Evolutionary conservation across 2,797 vertebrate species (phyloP), one percentile per base, ranked within the genome.

Genomic region (Silurus lanzhouensis): DNA sequence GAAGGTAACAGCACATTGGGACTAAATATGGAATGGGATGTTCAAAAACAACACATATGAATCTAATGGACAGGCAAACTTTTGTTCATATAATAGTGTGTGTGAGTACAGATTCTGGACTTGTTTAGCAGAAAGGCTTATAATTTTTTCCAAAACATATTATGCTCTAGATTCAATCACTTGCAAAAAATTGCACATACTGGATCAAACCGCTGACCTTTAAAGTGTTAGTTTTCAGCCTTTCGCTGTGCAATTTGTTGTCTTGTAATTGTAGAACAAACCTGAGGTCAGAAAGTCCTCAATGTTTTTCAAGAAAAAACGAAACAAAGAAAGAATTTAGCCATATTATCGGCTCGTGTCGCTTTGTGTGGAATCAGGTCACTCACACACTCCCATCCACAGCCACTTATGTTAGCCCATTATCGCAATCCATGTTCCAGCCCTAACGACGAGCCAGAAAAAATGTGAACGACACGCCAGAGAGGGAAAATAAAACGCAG

Each of bases 321-420:
- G 27, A 57, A 57, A 6, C 0, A 78, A 38, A 88, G 64, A 48
- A 31, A 83, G 60, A 79, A 52, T 89, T 84, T 85, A 84, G 83
- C 74, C 82, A 60, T 67, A 72, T 86, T 83, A 86, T 88, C 87
- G 81, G 87, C 86, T 88, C 78, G n/a, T 88, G 89, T 84, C 87
- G 85, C 81, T 81, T 88, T 78, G 22, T 27, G 81, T 87, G 84
- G 78, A 55, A 83, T 87, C 82, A 89, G 84, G 77, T 84, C 77
- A 89, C 46, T 48, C 58, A 81, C 60, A 81, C 60, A 58, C 84
- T 66, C 68, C 22, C 46, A 44, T 68, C 38, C 71, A 77, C 46
- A 84, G 60, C 46, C 13, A 48, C 31, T 55, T 74, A 79, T 60
- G 67, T 52, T 31, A 76, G 77, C 87, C 79, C 71, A 88, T 90